Evolutionary conservation across 2,888 invertebrate species (phyloP).

Genomic region (Herminia tarsipennalis): DNA sequence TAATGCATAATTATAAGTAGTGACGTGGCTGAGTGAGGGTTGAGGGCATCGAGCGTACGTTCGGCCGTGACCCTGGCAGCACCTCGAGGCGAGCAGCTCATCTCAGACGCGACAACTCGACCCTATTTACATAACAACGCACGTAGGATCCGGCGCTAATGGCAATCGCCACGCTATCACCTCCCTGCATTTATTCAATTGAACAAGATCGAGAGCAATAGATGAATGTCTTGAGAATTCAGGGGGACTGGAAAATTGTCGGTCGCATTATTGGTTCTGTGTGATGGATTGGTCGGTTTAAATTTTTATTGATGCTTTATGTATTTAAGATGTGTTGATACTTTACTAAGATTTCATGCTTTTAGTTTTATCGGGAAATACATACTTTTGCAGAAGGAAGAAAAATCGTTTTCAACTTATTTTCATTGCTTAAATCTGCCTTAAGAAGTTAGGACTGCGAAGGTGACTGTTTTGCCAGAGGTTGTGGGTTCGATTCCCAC

Average conservation of each 20-base stretch:
- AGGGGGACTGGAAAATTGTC: conserved; percentile 39
- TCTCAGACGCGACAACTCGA: conserved; percentile 41
- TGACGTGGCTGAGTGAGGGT: conserved; percentile 41
- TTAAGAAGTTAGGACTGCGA: too few relatives aligned
- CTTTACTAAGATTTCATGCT: too few relatives aligned
- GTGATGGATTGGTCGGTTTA: conserved; percentile 10
- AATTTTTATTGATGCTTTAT: not conserved
- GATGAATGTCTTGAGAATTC: conserved; percentile 66
- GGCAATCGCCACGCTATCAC: conserved; percentile 59
- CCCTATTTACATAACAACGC: conserved; percentile 73
- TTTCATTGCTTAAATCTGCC: too few relatives aligned
- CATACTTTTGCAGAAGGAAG: too few relatives aligned
- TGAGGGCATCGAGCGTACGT: conserved; percentile 48
- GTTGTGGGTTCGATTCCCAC: too few relatives aligned
- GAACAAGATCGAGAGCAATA: conserved; percentile 73
- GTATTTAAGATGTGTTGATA: too few relatives aligned
- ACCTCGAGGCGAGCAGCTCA: conserved; percentile 40
- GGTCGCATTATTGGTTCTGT: conserved; percentile 12
- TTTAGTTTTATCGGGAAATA: too few relatives aligned
- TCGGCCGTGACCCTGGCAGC: conserved; percentile 55
- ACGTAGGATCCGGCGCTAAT: conserved; percentile 57
- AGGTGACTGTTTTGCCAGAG: too few relatives aligned
- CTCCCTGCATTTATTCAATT: conserved; percentile 76
- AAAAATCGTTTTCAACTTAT: too few relatives aligned
- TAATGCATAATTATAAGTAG: conserved; percentile 39